Evolutionary conservation across 2,888 invertebrate genomes (phyloP).

Genomic region (Drosophila maculinotata): DNA sequence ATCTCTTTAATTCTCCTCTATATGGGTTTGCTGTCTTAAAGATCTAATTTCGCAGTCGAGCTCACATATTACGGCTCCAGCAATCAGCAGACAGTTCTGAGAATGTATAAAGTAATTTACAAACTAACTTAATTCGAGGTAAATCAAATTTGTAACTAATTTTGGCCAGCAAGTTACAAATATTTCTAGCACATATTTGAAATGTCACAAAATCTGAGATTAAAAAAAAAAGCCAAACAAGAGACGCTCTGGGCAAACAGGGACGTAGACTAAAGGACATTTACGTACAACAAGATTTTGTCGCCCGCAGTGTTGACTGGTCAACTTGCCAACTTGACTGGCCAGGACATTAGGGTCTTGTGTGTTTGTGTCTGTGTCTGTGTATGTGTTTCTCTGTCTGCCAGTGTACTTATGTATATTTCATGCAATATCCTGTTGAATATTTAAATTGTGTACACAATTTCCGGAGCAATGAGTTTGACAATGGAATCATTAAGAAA

Average conservation of each 20-base stretch:
- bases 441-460: conserved; percentile 79
- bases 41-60: too few species aligned
- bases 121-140: conserved; percentile 49
- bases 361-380: conserved; percentile 3
- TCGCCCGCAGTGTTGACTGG: conserved; percentile 65
- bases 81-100: conserved; percentile 13
- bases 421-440: conserved; percentile 78
- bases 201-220: conserved; percentile 49
- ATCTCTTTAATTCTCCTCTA: too few species aligned
- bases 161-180: conserved; percentile 41
- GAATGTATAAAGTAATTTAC: conserved; percentile 40
- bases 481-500: conserved; percentile 78
- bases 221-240: conserved; percentile 22
- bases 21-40: too few species aligned
- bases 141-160: conserved; percentile 59
- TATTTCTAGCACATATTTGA: conserved; percentile 22
- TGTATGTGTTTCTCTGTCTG: conserved; percentile 25
- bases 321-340: conserved; percentile 37
- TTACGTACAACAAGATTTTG: conserved; percentile 64
- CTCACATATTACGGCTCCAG: background rate
- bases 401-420: conserved; percentile 58
- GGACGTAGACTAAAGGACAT: conserved; percentile 54
- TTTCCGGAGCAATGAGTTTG: conserved; percentile 76
- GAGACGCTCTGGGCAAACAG: conserved; percentile 31
- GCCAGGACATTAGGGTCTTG: conserved; percentile 29